A percentile compares a stretch with the other conserved stretches of the same genome.
phyloP scores from a whole-genome alignment of 1,140 invertebrate genomes.

The Solenopsis fugax region DNA sequence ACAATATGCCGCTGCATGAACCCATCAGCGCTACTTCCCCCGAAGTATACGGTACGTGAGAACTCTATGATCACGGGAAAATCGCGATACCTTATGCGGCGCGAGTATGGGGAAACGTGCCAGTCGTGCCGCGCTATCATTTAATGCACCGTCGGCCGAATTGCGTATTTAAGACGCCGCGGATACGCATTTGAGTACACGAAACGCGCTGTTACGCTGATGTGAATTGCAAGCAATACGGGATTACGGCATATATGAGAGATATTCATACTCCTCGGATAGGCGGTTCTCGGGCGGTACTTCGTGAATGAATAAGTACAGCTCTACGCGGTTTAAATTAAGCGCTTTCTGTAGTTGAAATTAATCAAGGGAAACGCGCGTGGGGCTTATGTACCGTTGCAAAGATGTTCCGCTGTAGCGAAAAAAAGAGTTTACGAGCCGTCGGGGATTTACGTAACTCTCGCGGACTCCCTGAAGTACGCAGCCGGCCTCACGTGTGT shows the following conservation, averaged over 20 bases:
- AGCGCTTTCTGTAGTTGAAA: not conserved
- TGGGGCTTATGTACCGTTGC: not conserved
- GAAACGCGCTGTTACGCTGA: slow-evolving; percentile 15
- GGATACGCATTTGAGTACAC: slow-evolving; percentile 7
- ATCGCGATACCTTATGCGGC: slow-evolving; percentile 37
- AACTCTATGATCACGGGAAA: slow-evolving; percentile 26
- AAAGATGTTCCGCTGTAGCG: not conserved
- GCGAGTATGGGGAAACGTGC: slow-evolving; percentile 3
- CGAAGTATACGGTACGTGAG: slow-evolving; percentile 78
- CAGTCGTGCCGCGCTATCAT: slow-evolving; percentile 16
- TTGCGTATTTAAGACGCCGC: slow-evolving; percentile 42
- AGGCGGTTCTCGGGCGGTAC: not conserved
- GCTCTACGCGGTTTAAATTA: not conserved
- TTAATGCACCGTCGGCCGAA: slow-evolving; percentile 31
- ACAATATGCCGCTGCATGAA: slow-evolving; percentile 83
- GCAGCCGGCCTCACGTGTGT: not conserved
- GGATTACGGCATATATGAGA: slow-evolving; percentile 15
- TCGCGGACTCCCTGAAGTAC: not conserved
- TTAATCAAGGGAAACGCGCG: not conserved
- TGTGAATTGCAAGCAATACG: slow-evolving; percentile 1
- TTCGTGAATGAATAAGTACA: not conserved
- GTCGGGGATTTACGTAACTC: not conserved
- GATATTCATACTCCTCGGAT: not conserved
- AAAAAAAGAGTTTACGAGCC: not conserved
- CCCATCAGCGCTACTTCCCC: slow-evolving; percentile 76